These are phyloP conservation scores for Oxycera nigricornis DNA, from an alignment of 2,888 invertebrate species.

Conservation along the genomic window DNA sequence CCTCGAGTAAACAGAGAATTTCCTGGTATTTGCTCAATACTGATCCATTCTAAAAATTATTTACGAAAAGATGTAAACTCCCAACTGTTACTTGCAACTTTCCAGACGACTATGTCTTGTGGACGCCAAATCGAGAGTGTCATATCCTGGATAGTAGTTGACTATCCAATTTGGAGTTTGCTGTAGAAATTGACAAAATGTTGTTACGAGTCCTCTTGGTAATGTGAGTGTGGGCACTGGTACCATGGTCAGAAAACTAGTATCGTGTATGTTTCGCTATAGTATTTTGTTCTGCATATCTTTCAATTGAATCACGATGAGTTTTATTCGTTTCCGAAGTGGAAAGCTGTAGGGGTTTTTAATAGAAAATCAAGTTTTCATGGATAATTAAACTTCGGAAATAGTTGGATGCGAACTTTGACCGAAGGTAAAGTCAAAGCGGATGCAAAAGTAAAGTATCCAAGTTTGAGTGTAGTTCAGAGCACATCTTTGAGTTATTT, in stretches of 20 bases:
- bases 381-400: constrained; percentile 10
- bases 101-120: constrained; percentile 20
- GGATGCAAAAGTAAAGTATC: too few species aligned
- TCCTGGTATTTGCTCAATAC: not conserved
- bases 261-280: not conserved
- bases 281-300: not conserved
- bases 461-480: too few species aligned
- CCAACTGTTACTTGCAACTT: constrained; percentile 6
- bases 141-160: not conserved
- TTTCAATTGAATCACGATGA: not conserved
- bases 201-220: too few species aligned
- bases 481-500: too few species aligned
- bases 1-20: not conserved
- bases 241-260: not conserved
- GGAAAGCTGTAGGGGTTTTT: constrained; percentile 1
- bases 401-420: constrained; percentile 3
- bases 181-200: too few species aligned
- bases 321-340: not conserved
- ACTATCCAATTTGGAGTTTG: not conserved
- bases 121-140: not conserved
- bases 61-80: not conserved
- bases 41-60: not conserved
- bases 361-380: constrained; percentile 5
- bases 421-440: too few species aligned
- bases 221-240: too few species aligned